These are phyloP conservation scores for Epizoanthus ramosus DNA, from an alignment of 92 coral and sea anemone genomes.

Conservation along the genomic window DNA sequence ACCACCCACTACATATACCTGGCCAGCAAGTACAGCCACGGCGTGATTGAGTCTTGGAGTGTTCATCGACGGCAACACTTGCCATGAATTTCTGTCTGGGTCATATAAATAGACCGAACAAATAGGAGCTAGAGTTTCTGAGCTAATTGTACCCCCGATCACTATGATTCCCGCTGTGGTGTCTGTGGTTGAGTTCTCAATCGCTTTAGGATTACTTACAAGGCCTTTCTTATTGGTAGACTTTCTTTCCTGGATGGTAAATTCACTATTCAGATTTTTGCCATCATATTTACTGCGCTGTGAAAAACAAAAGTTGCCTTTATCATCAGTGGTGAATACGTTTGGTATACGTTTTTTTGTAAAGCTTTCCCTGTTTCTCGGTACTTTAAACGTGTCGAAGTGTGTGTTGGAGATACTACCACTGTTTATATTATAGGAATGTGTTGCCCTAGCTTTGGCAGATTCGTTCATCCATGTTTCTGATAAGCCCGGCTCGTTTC, in stretches of 20 bases:
- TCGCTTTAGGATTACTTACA: not conserved
- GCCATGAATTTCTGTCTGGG: slow-evolving; percentile 13
- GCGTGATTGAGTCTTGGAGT: slow-evolving; percentile 8
- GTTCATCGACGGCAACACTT: slow-evolving; percentile 9
- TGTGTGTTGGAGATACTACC: not conserved
- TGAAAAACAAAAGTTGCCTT: not conserved
- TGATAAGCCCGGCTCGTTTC: not conserved
- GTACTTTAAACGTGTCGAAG: not conserved
- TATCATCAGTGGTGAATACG: not conserved
- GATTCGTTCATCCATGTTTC: not conserved
- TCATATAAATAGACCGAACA: slow-evolving; percentile 27
- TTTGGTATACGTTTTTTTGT: not conserved
- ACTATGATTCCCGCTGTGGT: not conserved
- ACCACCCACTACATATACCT: slow-evolving; percentile 27
- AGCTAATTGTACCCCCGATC: slow-evolving; percentile 22
- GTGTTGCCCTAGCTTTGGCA: not conserved
- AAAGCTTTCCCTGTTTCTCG: too few species aligned
- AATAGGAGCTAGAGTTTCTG: not conserved
- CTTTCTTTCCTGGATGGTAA: not conserved
- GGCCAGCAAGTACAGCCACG: slow-evolving; percentile 6
- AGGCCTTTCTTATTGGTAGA: not conserved
- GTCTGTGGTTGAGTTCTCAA: not conserved
- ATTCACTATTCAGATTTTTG: not conserved
- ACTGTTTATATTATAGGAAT: not conserved
- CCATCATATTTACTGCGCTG: not conserved